A percentile compares a stretch with the other conserved stretches of the same genome.
Evolutionary conservation across 2,797 vertebrate species (phyloP).

Genomic region (Cyprinella venusta): DNA sequence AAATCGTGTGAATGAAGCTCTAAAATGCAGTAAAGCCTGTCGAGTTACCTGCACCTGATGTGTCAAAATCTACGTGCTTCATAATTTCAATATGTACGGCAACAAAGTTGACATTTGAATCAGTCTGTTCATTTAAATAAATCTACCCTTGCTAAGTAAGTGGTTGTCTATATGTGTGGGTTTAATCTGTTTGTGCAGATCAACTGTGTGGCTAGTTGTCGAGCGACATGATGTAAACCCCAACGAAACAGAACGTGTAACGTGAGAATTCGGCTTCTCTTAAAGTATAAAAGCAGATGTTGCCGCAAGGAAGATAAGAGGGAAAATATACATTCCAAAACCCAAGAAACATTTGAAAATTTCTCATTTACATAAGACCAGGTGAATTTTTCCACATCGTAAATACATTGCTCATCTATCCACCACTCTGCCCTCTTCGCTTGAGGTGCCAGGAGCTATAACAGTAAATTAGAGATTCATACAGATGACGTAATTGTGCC

Average conservation of each 20-base stretch:
- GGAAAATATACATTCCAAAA: not conserved
- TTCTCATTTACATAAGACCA: not conserved
- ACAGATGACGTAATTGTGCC: constrained; percentile 43
- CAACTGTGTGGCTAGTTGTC: not conserved
- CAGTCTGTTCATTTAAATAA: not conserved
- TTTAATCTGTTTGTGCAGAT: constrained; percentile 16
- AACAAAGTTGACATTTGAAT: constrained; percentile 6
- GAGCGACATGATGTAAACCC: not conserved
- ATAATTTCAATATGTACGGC: not conserved
- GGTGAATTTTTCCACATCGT: not conserved
- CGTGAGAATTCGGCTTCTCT: constrained; percentile 38
- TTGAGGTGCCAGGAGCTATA: not conserved
- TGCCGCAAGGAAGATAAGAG: not conserved
- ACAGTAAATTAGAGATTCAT: constrained; percentile 38
- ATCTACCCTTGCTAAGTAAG: not conserved
- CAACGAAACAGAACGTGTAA: constrained; percentile 12
- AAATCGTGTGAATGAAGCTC: constrained; percentile 7
- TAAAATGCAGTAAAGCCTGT: constrained; percentile 10
- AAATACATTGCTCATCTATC: not conserved
- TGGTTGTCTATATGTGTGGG: not conserved
- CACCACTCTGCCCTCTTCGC: not conserved
- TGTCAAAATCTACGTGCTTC: not conserved
- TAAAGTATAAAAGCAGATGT: not conserved
- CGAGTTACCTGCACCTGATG: constrained; percentile 4
- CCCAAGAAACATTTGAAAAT: not conserved